These are phyloP conservation scores for Leucophora obtusa DNA, from an alignment of 2,888 invertebrate species.

Conservation along the genomic window DNA sequence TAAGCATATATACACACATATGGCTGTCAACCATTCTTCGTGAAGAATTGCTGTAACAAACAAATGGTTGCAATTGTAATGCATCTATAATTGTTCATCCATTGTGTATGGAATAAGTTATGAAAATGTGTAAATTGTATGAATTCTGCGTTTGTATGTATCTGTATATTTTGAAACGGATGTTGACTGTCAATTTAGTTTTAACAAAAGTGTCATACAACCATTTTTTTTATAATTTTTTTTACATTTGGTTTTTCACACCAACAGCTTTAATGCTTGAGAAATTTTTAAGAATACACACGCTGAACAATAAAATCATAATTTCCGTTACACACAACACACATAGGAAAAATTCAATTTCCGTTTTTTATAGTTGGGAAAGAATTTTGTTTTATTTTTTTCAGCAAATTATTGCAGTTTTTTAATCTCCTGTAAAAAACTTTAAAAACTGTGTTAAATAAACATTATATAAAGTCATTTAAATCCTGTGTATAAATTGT, in stretches of 20 bases:
- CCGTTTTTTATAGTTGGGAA: neutral
- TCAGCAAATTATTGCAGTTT: constrained; percentile 27
- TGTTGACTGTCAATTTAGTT: constrained; percentile 54
- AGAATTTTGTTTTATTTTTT: neutral
- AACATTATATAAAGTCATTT: constrained; percentile 60
- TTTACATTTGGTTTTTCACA: neutral
- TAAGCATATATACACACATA: neutral
- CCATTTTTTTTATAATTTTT: neutral
- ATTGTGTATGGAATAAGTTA: neutral
- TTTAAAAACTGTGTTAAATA: constrained; percentile 61
- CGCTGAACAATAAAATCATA: constrained; percentile 50
- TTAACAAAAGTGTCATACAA: constrained; percentile 38
- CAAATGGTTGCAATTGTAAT: constrained; percentile 47
- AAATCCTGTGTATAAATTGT: constrained; percentile 49
- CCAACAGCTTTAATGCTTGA: neutral
- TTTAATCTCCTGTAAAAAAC: constrained; percentile 35
- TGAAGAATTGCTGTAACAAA: constrained; percentile 16
- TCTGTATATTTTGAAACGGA: constrained; percentile 25
- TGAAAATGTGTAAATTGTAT: neutral
- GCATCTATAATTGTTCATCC: constrained; percentile 31
- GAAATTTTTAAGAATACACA: constrained; percentile 5
- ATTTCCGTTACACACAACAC: constrained; percentile 49
- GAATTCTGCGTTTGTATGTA: neutral
- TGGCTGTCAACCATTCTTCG: neutral
- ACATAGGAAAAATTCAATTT: constrained; percentile 20